Conservation (phyloP, 2,797 vertebrate genomes). For the Mormyrops attenuatus region DNA sequence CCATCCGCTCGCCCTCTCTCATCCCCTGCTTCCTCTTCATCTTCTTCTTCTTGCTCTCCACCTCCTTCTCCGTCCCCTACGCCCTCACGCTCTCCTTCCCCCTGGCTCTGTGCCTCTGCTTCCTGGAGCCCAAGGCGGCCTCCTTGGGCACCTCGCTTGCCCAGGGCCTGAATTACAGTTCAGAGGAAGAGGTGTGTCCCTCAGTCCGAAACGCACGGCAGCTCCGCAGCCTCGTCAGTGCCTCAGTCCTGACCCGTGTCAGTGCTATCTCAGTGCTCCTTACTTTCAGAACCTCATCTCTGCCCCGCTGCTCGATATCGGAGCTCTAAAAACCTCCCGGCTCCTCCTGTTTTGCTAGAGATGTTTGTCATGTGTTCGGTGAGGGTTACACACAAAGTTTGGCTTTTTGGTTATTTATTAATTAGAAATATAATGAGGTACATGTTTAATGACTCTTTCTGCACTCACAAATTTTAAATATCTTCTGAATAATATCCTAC, state of each 20-base stretch:
- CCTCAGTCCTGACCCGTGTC: slow-evolving; percentile 67
- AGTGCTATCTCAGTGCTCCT: slow-evolving; percentile 70
- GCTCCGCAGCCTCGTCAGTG: slow-evolving; percentile 57
- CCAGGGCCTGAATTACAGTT: slow-evolving; percentile 98
- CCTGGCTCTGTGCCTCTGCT: slow-evolving; percentile 98
- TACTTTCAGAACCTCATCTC: slow-evolving; percentile 93
- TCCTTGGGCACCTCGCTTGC: slow-evolving; percentile 94
- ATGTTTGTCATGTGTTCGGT: slow-evolving; percentile 13
- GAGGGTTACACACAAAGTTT: slow-evolving; percentile 51
- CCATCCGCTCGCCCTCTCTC: slow-evolving; percentile 89
- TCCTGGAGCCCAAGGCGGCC: slow-evolving; percentile 98
- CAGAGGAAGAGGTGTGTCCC: slow-evolving; percentile 95
- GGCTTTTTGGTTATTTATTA: background rate
- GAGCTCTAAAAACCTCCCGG: background rate
- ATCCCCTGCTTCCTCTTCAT: slow-evolving; percentile 98
- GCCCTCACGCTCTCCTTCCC: slow-evolving; percentile 98
- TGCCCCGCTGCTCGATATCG: slow-evolving; percentile 52
- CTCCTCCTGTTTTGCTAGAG: background rate
- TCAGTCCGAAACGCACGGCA: slow-evolving; percentile 68
- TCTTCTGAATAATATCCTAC: background rate
- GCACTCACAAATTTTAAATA: background rate
- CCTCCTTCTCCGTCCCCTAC: slow-evolving; percentile 94
- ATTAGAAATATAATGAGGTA: background rate
- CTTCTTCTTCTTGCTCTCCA: slow-evolving; percentile 96
- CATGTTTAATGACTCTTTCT: background rate